phyloP scores from a whole-genome alignment of 1,140 invertebrate genomes.

The Ganaspis sp. region DNA sequence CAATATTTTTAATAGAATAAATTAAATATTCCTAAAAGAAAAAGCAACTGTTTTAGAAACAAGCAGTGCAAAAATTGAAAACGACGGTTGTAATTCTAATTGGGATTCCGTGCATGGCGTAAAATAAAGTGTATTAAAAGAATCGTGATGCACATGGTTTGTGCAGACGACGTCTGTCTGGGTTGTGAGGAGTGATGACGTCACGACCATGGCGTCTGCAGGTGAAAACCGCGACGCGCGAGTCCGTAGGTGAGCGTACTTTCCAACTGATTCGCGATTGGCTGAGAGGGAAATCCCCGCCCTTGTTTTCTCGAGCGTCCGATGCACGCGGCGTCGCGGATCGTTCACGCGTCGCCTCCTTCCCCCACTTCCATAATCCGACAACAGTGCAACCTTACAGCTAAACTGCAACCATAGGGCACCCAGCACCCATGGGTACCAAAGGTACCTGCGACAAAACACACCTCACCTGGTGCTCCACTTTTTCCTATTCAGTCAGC shows the following conservation, averaged over 20 bases:
- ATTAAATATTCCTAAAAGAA: too few relatives aligned
- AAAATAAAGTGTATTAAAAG: not conserved
- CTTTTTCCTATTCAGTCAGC: too few relatives aligned
- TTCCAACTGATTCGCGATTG: conserved; percentile 66
- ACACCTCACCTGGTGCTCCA: too few relatives aligned
- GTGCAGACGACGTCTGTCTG: conserved; percentile 18
- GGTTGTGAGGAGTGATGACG: conserved; percentile 56
- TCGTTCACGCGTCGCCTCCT: conserved; percentile 34
- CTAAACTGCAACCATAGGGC: too few relatives aligned
- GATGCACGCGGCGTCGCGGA: conserved; percentile 45
- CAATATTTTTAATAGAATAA: too few relatives aligned
- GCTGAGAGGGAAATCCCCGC: conserved; percentile 69
- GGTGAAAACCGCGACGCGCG: conserved; percentile 56
- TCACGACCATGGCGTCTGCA: conserved; percentile 68
- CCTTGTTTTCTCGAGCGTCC: conserved; percentile 57
- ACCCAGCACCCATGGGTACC: too few relatives aligned
- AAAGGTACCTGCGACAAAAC: too few relatives aligned
- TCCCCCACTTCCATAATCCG: conserved; percentile 1
- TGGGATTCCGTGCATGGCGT: not conserved
- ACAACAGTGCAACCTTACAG: not conserved
- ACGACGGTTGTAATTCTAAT: not conserved
- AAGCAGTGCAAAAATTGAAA: not conserved
- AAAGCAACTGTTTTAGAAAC: too few relatives aligned
- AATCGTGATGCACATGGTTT: not conserved
- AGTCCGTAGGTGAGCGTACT: conserved; percentile 61